Conservation (phyloP, 1,140 invertebrate genomes). For the Trachelipus rathkii region DNA sequence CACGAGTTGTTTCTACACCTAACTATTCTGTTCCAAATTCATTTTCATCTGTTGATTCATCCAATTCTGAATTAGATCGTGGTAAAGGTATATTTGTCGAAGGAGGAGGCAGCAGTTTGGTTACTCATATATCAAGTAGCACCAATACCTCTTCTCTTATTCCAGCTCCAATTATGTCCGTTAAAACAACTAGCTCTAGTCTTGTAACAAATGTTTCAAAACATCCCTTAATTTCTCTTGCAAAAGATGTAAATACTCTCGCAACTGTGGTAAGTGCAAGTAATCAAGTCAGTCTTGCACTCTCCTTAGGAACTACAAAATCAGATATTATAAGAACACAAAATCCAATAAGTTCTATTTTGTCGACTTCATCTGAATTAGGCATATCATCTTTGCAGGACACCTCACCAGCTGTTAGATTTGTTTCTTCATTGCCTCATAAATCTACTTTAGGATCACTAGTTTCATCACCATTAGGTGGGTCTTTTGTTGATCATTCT, state of each 20-base stretch:
- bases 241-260: conserved; percentile 35
- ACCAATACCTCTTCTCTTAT: conserved; percentile 19
- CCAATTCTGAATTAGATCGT: not conserved
- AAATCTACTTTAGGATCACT: not conserved
- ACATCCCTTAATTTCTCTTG: conserved; percentile 4
- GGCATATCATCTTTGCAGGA: not conserved
- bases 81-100: not conserved
- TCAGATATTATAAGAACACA: not conserved
- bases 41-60: not conserved
- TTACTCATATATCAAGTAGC: not conserved
- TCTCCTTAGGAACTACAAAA: not conserved
- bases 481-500: not conserved
- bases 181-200: conserved; percentile 22
- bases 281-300: conserved; percentile 34
- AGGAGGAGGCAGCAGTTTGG: not conserved
- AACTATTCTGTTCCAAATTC: conserved; percentile 25
- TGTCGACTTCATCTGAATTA: not conserved
- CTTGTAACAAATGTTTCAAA: conserved; percentile 9
- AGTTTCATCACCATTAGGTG: not conserved
- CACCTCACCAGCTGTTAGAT: not conserved
- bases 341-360: not conserved
- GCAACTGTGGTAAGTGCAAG: conserved; percentile 35
- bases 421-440: not conserved
- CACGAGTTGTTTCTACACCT: conserved; percentile 26
- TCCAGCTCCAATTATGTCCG: conserved; percentile 38